Conservation (phyloP, 1,140 invertebrate species). For the Tribolium madens region DNA sequence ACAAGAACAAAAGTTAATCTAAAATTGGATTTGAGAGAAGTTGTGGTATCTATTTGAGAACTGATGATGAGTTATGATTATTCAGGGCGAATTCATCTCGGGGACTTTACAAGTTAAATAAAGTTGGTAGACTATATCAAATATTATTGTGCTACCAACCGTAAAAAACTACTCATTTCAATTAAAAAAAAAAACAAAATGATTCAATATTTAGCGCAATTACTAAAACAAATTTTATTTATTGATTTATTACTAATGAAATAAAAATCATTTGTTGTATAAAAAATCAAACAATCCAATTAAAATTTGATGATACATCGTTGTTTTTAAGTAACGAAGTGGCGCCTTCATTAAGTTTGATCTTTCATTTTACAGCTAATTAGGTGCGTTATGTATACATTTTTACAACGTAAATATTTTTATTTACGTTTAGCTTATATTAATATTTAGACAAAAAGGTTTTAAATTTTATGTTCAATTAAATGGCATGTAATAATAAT, state of each 20-base stretch:
- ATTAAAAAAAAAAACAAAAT: too few relatives aligned
- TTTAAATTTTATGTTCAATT: too few relatives aligned
- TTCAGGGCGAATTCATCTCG: background rate
- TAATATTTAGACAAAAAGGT: too few relatives aligned
- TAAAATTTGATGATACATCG: background rate
- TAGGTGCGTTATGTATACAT: background rate
- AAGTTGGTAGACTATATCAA: background rate
- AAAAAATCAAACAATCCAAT: background rate
- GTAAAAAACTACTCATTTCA: too few relatives aligned
- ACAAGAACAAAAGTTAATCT: background rate
- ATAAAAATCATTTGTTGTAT: too few relatives aligned
- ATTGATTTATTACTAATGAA: too few relatives aligned
- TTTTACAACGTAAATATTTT: too few relatives aligned
- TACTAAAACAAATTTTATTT: too few relatives aligned
- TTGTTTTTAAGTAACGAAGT: background rate
- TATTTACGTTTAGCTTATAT: too few relatives aligned
- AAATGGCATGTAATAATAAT: too few relatives aligned
- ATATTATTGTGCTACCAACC: background rate
- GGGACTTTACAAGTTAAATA: background rate
- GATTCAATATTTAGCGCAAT: too few relatives aligned
- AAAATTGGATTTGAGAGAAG: background rate
- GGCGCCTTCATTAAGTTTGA: background rate
- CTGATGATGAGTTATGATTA: background rate
- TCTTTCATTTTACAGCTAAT: background rate
- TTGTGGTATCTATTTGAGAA: background rate